Evolutionary conservation across 2,113 vertebrate species (phyloP).

Genomic region (Epinephelus cyanopodus): DNA sequence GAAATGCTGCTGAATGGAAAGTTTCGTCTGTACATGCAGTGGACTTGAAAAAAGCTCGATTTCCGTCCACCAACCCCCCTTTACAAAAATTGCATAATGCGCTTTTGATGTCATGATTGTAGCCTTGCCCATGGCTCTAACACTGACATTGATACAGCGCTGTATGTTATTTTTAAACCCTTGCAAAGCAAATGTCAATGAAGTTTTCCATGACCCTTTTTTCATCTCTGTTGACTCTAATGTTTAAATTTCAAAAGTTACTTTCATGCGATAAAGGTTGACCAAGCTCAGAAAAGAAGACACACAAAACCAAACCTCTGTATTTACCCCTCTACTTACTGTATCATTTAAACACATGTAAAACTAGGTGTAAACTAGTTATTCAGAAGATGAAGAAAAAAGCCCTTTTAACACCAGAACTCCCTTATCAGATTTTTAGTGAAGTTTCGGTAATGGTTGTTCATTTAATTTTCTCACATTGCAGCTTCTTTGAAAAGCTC

Average conservation of each 20-base stretch:
- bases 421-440: constrained; percentile 39
- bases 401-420: not conserved
- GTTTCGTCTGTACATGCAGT: constrained; percentile 65
- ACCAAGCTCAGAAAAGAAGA: constrained; percentile 51
- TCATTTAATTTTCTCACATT: constrained; percentile 21
- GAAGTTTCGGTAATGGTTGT: constrained; percentile 12
- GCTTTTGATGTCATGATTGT: constrained; percentile 76
- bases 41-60: constrained; percentile 69
- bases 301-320: constrained; percentile 17
- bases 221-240: constrained; percentile 73
- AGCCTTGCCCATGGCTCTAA: constrained; percentile 71
- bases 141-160: constrained; percentile 71
- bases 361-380: constrained; percentile 3
- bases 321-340: not conserved
- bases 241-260: constrained; percentile 76
- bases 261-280: constrained; percentile 71
- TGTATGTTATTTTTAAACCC: constrained; percentile 84
- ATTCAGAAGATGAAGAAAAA: constrained; percentile 13
- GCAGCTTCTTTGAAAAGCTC: constrained; percentile 24
- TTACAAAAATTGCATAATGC: constrained; percentile 78
- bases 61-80: constrained; percentile 68
- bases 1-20: constrained; percentile 75
- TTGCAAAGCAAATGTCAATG: constrained; percentile 79
- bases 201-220: constrained; percentile 79
- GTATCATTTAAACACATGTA: constrained; percentile 15